phyloP scores from a whole-genome alignment of 2,888 invertebrate genomes.

The Polyploca ridens region DNA sequence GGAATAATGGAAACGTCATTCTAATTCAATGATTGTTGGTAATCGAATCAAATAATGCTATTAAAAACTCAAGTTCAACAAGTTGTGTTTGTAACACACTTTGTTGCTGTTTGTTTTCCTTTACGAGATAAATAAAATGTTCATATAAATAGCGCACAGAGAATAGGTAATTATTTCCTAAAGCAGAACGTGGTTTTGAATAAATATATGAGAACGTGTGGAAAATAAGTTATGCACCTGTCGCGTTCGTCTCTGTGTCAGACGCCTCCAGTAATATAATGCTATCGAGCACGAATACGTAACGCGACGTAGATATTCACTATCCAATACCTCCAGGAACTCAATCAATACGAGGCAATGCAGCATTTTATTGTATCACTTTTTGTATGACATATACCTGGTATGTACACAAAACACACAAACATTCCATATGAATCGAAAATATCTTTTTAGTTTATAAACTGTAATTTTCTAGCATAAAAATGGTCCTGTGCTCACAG shows the following conservation, averaged over 20 bases:
- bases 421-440: neutral
- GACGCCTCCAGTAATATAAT: neutral
- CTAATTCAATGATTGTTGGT: neutral
- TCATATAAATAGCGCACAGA: conserved; percentile 17
- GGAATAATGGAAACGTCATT: conserved; percentile 7
- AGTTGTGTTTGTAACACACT: neutral
- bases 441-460: too few species aligned
- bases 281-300: neutral
- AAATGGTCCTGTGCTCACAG: too few species aligned
- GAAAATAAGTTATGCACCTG: conserved; percentile 49
- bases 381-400: neutral
- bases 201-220: conserved; percentile 40
- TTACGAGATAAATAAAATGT: conserved; percentile 14
- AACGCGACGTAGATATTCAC: conserved; percentile 1
- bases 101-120: conserved; percentile 22
- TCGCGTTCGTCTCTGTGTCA: conserved; percentile 18
- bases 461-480: too few species aligned
- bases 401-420: neutral
- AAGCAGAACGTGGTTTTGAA: conserved; percentile 43
- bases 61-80: neutral
- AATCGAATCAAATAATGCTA: neutral
- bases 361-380: neutral
- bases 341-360: neutral
- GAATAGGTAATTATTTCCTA: conserved; percentile 42
- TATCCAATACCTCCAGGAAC: neutral